These are phyloP conservation scores for Pentalonia nigronervosa DNA, from an alignment of 1,140 invertebrate genomes.

Conservation along the genomic window DNA sequence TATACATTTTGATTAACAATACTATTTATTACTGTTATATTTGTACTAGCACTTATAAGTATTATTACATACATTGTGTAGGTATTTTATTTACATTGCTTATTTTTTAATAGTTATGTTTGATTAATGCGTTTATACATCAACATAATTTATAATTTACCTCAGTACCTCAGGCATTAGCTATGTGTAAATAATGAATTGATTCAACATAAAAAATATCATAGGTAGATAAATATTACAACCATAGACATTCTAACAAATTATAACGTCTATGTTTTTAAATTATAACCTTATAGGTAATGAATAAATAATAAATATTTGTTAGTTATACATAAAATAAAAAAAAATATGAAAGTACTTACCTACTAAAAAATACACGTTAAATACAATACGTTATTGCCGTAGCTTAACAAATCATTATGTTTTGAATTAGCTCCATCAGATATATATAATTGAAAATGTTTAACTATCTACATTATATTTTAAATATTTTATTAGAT, in stretches of 20 bases:
- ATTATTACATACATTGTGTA: background rate
- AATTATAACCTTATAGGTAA: too few species aligned
- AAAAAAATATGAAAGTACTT: too few species aligned
- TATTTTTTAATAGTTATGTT: background rate
- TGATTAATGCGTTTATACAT: background rate
- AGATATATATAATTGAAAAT: too few species aligned
- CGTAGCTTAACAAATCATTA: too few species aligned
- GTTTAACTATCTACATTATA: too few species aligned
- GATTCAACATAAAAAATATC: background rate
- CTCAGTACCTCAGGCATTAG: background rate
- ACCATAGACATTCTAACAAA: background rate
- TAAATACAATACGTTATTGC: too few species aligned
- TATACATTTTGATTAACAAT: background rate
- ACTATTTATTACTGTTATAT: background rate
- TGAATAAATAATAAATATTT: too few species aligned
- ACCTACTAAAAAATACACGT: too few species aligned
- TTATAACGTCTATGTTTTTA: background rate
- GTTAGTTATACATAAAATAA: too few species aligned
- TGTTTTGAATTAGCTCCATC: too few species aligned
- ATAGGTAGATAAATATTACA: background rate
- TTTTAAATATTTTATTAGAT: background rate
- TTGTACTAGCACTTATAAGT: background rate
- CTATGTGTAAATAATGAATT: conserved; percentile 1
- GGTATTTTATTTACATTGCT: background rate
- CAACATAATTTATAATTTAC: background rate